phyloP scores from a whole-genome alignment of 2,797 vertebrate genomes.

The Erithacus rubecula region DNA sequence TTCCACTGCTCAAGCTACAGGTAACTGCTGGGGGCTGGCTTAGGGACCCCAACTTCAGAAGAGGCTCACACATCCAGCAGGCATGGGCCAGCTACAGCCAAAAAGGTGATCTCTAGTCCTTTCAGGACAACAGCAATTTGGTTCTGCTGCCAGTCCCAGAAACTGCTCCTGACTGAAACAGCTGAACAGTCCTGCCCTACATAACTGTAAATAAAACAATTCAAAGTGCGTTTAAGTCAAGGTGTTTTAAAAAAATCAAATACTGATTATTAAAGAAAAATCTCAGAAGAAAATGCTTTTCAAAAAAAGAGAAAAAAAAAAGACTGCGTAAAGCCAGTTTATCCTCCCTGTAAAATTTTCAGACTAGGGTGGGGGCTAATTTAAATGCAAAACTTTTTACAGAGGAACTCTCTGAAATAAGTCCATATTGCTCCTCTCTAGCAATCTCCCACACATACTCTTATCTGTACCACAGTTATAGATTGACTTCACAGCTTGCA shows the following conservation, averaged over 20 bases:
- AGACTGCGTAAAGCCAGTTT: not conserved
- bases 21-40: not conserved
- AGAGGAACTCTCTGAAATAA: not conserved
- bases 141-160: not conserved
- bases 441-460: not conserved
- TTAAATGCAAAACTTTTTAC: not conserved
- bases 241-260: not conserved
- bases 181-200: not conserved
- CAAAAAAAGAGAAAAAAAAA: not conserved
- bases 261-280: not conserved
- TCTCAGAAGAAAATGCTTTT: not conserved
- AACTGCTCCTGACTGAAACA: not conserved
- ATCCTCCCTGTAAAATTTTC: not conserved
- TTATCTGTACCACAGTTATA: not conserved
- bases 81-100: not conserved
- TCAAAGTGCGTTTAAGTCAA: not conserved
- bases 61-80: not conserved
- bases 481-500: not conserved
- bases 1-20: not conserved
- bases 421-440: not conserved
- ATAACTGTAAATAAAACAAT: not conserved
- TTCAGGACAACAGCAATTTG: not conserved
- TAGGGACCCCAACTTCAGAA: not conserved
- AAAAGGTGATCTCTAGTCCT: not conserved
- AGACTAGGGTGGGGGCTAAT: not conserved